Percentiles rank a stretch among this genome's conserved stretches.
These are phyloP conservation scores for Myopa testacea DNA, from an alignment of 2,888 invertebrate genomes.

Conservation along the genomic window DNA sequence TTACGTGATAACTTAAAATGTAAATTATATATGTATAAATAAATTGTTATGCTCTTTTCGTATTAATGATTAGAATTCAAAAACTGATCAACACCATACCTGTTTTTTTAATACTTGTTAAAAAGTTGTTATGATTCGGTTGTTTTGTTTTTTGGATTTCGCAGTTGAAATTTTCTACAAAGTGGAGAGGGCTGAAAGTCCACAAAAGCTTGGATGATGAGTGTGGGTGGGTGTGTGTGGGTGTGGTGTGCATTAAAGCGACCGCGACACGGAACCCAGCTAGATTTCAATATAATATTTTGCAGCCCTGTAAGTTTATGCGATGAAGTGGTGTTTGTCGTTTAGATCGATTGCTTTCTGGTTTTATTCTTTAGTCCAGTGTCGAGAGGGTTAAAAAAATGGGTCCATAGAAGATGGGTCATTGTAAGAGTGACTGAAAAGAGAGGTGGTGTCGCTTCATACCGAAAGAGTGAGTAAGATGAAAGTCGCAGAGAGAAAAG, in stretches of 20 bases:
- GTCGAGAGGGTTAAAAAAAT: conserved; percentile 2
- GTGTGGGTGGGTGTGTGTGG: not conserved
- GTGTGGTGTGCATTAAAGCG: conserved; percentile 6
- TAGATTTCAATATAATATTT: not conserved
- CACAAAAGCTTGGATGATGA: conserved; percentile 21
- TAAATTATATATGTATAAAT: not conserved
- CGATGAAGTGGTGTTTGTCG: conserved; percentile 24
- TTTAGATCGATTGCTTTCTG: conserved; percentile 3
- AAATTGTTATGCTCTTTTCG: not conserved
- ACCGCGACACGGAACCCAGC: conserved; percentile 13
- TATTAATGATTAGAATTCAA: not conserved
- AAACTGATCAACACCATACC: conserved; percentile 28
- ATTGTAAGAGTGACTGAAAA: not conserved
- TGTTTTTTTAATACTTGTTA: conserved; percentile 26
- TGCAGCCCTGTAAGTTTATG: conserved; percentile 2
- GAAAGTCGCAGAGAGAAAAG: too few species aligned
- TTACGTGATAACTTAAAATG: not conserved
- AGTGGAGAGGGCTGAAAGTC: conserved; percentile 16
- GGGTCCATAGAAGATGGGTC: not conserved
- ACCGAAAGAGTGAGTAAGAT: too few species aligned
- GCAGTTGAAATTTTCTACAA: conserved; percentile 24
- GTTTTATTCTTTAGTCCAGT: conserved; percentile 24
- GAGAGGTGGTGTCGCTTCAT: not conserved
- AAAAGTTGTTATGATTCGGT: conserved; percentile 16
- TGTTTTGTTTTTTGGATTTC: conserved; percentile 11